Conservation (phyloP, 2,888 invertebrate genomes). For the Azorinus chamasolen region DNA sequence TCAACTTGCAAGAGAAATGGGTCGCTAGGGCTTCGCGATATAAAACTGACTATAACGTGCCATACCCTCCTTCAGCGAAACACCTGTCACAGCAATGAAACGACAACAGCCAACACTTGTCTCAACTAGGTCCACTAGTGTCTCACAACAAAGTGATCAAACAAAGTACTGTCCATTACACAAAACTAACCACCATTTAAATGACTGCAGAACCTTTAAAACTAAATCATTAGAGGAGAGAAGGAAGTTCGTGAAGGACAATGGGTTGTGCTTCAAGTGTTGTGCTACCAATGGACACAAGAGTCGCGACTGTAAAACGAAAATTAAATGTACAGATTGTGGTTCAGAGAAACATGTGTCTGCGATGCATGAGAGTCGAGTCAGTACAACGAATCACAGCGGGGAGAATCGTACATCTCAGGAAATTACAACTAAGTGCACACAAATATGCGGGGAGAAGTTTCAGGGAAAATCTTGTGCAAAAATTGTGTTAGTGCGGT, state of each 20-base stretch:
- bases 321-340: neutral
- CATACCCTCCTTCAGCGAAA: slow-evolving; percentile 51
- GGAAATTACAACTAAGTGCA: too few species aligned
- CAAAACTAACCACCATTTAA: neutral
- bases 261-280: neutral
- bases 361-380: too few species aligned
- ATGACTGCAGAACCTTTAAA: slow-evolving; percentile 3
- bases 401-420: too few species aligned
- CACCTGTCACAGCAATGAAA: too few species aligned
- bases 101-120: too few species aligned
- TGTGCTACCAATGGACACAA: neutral
- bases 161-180: too few species aligned
- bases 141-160: too few species aligned
- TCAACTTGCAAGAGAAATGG: slow-evolving; percentile 14
- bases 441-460: too few species aligned
- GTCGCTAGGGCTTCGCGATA: neutral
- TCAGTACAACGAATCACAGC: too few species aligned
- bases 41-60: slow-evolving; percentile 1
- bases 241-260: slow-evolving; percentile 1
- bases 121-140: too few species aligned
- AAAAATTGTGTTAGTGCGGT: too few species aligned
- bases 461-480: too few species aligned
- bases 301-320: neutral
- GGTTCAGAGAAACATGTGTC: neutral
- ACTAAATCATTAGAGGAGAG: neutral